A percentile compares a stretch with the other conserved stretches of the same genome.
These are phyloP conservation scores for Paragorgia papillata DNA, from an alignment of 92 coral and sea anemone species.

Conservation along the genomic window DNA sequence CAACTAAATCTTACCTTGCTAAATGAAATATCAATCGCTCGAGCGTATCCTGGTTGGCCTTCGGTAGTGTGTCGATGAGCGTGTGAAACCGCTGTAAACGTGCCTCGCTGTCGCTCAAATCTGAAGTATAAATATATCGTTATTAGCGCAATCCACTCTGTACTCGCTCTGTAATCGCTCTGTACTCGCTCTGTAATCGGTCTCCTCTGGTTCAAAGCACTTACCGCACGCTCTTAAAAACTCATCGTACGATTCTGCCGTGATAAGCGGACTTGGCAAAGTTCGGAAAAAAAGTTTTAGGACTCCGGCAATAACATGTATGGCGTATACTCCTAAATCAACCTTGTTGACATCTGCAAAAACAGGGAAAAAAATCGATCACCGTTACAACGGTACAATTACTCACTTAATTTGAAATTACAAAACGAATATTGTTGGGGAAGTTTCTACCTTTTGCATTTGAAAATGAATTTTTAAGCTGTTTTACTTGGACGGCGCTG, in stretches of 20 bases:
- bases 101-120: conserved; percentile 70
- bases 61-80: conserved; percentile 80
- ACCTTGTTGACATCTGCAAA: conserved; percentile 71
- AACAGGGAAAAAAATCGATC: neutral
- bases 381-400: too few species aligned
- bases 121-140: conserved; percentile 41
- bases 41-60: conserved; percentile 70
- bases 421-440: too few species aligned
- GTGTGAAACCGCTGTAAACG: conserved; percentile 72
- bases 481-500: conserved; percentile 74
- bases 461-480: conserved; percentile 73
- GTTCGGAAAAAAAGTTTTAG: conserved; percentile 94
- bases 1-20: conserved; percentile 88
- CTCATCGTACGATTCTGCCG: conserved; percentile 77
- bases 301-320: conserved; percentile 93
- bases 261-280: conserved; percentile 72
- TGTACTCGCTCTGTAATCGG: too few species aligned
- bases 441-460: conserved; percentile 26
- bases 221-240: conserved; percentile 88
- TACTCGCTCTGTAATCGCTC: too few species aligned
- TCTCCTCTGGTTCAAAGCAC: neutral
- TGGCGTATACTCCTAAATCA: conserved; percentile 67
- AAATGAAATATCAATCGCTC: conserved; percentile 91
- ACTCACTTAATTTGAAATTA: too few species aligned
- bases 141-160: neutral